Evolutionary conservation across 2,888 invertebrate species (phyloP), one percentile per base, ranked within the genome.

Genomic region (Megaustenia siamemsis): DNA sequence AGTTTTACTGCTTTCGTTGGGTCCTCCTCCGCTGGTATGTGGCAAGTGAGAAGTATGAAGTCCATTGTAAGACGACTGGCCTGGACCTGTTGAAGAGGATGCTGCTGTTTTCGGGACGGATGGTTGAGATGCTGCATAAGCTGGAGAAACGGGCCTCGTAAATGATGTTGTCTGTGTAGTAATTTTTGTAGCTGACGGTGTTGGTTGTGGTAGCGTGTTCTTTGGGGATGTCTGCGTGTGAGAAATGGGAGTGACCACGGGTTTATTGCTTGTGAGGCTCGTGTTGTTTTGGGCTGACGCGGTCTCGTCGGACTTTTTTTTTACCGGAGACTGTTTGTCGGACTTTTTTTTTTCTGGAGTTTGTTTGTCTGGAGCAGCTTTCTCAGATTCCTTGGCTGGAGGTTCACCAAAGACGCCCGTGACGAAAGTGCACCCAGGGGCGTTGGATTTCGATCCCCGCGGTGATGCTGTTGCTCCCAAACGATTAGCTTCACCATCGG

Each of bases 341-440:
- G 21, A 18, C 8, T 49, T 35, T 15, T 49, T 75, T 63, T 60
- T 77, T 56, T 43, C 28, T 53, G 15, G 21, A 38, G 77, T 60
- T 18, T 56, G 63, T 38, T 38, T 68, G 12, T 49, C 35, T 32
- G 38, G n/a, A 53, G 68, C 32, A n/a, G 10, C 24, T 38, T 38
- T 45, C 2, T 6, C 10, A n/a, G 53, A 18, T 5, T 68, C 60
- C n/a, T 32, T 38, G 10, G 68, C 32, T 5, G 82, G 60, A n/a
- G 76, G 71, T 12, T 43, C 68, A 24, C 60, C 45, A 43, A 82
- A 66, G 5, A 82, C 53, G 28, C 75, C 80, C 81, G 40, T 76
- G 8, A 81, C 28, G 38, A 82, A 82, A 24, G 82, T 75, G 24
- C 82, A 82, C 3, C 82, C 82, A 45, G 38, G 40, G 24, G 38